Base-by-base conservation (phyloP, 30 jellyfish, hydroid and myxozoan genomes). In the Turritopsis rubra region DNA sequence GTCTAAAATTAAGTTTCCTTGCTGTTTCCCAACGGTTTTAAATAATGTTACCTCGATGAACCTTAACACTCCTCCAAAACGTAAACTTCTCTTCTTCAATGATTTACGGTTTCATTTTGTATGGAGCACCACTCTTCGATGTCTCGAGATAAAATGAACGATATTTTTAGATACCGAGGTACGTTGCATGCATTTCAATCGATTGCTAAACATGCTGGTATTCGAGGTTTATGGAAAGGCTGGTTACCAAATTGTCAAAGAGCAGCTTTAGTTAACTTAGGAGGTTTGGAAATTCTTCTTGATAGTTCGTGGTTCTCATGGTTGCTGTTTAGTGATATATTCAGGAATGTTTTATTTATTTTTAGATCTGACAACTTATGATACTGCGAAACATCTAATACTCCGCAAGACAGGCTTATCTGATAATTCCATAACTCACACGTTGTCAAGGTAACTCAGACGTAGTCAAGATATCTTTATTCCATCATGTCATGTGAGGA, bases 231-330 rank as follows among this genome's bases (percentile, higher is more conserved):
- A 23, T 92, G 98, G 98, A 92, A 86, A 76, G 98, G 98, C 28
- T 92, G 98, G 98, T 65, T 81, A 9, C 98, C 98, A 28, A 92
- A 92, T 92, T 96, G 88, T 21, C 98, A 92, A 75, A 75, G 98
- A 70, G 98, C 98, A 7, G 98, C 98, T 20, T 85, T 92, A 30
- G 98, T 92, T 7, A 92, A 92, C 71, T 74, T 92, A 52, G 98
- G 98, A 85, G 98, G 98, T 92, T 60, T 5, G 89, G 13, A 18
- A 25, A n/a, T 1, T 28, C 83, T 78, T 78, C 28, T 1, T 71
- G 84, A n/a, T 13, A 25, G 0, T 28, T 54, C 72, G 68, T 30
- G 21, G 27, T 52, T 65, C 1, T 71, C 75, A 30, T 1, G 23
- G 23, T 7, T 25, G 27, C 65, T 82, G 85, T n/a, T 8, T 21